phyloP scores from a whole-genome alignment of 2,888 invertebrate species.

The Drosophila antonietae region DNA sequence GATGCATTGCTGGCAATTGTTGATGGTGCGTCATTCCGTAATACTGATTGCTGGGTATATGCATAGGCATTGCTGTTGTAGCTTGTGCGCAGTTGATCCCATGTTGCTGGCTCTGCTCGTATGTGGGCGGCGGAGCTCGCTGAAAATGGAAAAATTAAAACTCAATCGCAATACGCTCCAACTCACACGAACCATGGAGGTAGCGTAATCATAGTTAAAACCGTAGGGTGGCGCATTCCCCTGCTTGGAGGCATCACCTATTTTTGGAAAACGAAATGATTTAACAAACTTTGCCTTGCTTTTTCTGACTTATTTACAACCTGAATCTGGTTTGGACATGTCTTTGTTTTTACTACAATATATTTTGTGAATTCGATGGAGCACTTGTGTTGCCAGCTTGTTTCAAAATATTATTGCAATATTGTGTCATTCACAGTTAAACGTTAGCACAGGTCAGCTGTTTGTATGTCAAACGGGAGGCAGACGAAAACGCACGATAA shows the following conservation, averaged over 20 bases:
- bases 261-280: slow-evolving; percentile 14
- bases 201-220: slow-evolving; percentile 40
- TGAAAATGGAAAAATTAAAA: slow-evolving; percentile 33
- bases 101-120: slow-evolving; percentile 81
- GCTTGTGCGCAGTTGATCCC: slow-evolving; percentile 19
- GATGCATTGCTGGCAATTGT: slow-evolving; percentile 52
- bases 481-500: slow-evolving; percentile 47
- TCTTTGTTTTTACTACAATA: slow-evolving; percentile 61
- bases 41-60: slow-evolving; percentile 65
- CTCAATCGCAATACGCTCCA: background rate
- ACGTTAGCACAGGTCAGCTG: slow-evolving; percentile 48
- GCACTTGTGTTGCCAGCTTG: slow-evolving; percentile 25
- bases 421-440: slow-evolving; percentile 29
- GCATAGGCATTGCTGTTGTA: slow-evolving; percentile 34
- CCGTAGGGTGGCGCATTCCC: slow-evolving; percentile 56
- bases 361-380: slow-evolving; percentile 31
- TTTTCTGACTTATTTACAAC: slow-evolving; percentile 18
- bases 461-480: slow-evolving; percentile 46
- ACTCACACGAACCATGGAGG: slow-evolving; percentile 55
- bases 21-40: slow-evolving; percentile 75
- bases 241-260: slow-evolving; percentile 5
- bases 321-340: slow-evolving; percentile 53
- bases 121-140: slow-evolving; percentile 83
- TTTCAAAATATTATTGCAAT: slow-evolving; percentile 7
- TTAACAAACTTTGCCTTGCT: background rate